These are phyloP conservation scores for Montipora sp. DNA, from an alignment of 64 coral and sea anemone species.

Conservation along the genomic window DNA sequence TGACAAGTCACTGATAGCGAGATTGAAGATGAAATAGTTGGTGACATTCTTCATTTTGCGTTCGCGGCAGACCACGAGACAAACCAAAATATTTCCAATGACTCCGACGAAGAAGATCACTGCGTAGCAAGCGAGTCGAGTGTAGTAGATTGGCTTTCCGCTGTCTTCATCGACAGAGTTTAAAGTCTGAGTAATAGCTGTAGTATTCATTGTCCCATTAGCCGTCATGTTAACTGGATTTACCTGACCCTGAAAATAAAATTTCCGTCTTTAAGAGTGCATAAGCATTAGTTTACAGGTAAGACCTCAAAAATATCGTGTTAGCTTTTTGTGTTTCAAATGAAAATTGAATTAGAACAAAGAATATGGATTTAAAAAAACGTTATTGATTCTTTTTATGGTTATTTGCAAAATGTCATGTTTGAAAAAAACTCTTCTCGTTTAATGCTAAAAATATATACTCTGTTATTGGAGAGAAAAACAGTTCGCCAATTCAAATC, in stretches of 20 bases:
- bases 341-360: conserved; percentile 26
- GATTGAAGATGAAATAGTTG: conserved; percentile 92
- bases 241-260: background rate
- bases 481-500: background rate
- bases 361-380: background rate
- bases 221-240: background rate
- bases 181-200: no score
- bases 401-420: no score
- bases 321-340: background rate
- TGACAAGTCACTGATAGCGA: conserved; percentile 74
- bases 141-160: conserved; percentile 21
- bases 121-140: conserved; percentile 73
- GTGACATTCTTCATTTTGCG: conserved; percentile 93
- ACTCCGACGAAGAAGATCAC: conserved; percentile 90
- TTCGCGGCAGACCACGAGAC: conserved; percentile 85
- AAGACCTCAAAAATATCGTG: background rate
- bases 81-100: conserved; percentile 84
- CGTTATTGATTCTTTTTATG: no score
- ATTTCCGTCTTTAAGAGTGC: background rate
- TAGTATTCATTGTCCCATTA: background rate
- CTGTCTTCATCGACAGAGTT: background rate
- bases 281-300: background rate
- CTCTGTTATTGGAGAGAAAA: background rate
- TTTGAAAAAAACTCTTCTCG: no score
- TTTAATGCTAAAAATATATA: no score